Percentiles rank a stretch among this genome's conserved stretches.
These are phyloP conservation scores for Agelastica alni DNA, from an alignment of 2,888 invertebrate genomes.

Conservation along the genomic window DNA sequence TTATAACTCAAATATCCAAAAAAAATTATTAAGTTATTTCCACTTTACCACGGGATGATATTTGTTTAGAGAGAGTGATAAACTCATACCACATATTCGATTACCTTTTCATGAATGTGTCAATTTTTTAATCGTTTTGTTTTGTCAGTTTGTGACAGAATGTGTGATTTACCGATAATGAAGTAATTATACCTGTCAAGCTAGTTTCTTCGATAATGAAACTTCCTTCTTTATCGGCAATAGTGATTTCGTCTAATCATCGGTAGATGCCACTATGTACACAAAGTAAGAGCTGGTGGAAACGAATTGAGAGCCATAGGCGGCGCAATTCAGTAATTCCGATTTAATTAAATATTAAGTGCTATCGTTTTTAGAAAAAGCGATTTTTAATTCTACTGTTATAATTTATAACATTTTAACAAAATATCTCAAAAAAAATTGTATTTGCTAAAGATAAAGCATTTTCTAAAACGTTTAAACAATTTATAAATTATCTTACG, in stretches of 20 bases:
- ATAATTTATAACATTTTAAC: no score
- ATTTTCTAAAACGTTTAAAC: no score
- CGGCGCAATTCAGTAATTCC: background rate
- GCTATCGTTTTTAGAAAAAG: no score
- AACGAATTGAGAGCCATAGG: background rate
- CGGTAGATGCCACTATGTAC: conserved; percentile 14
- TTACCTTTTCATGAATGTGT: conserved; percentile 18
- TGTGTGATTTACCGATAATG: conserved; percentile 11
- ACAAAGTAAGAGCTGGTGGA: background rate
- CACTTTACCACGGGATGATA: conserved; percentile 20
- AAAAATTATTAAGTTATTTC: background rate
- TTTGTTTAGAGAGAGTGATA: conserved; percentile 12
- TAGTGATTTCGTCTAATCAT: conserved; percentile 1
- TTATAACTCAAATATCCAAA: no score
- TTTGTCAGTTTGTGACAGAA: conserved; percentile 12
- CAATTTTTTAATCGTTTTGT: conserved; percentile 11
- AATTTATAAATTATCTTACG: no score
- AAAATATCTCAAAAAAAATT: no score
- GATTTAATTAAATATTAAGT: background rate
- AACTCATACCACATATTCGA: conserved; percentile 25
- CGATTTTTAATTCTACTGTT: no score
- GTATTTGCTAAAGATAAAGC: no score
- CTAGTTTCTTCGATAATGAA: no score
- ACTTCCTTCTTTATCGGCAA: conserved; percentile 9
- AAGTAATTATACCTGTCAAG: conserved; percentile 10